Conservation (phyloP, 2,797 vertebrate species). For the Scolopax rusticola region DNA sequence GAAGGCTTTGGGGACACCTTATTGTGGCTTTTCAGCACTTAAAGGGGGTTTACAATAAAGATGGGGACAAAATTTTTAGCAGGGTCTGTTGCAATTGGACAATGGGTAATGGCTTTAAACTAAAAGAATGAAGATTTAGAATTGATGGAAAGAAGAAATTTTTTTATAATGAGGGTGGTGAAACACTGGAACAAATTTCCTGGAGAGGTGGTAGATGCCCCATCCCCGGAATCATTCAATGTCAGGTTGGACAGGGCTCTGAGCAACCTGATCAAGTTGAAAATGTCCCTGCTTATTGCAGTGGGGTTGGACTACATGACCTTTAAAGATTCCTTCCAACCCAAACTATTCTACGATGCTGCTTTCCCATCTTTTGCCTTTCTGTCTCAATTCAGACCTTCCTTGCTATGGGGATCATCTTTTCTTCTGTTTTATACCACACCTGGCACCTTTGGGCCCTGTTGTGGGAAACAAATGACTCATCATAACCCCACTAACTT, state of each 20-base stretch:
- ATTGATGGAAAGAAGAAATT: background rate
- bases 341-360: background rate
- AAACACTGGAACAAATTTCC: background rate
- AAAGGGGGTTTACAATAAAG: background rate
- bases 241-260: background rate
- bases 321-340: background rate
- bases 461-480: background rate
- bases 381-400: background rate
- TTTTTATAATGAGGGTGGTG: background rate
- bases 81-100: background rate
- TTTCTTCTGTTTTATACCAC: background rate
- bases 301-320: background rate
- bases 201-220: background rate
- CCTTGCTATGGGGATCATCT: rapidly evolving
- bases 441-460: background rate
- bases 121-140: background rate
- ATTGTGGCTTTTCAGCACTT: background rate
- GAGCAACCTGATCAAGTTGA: background rate
- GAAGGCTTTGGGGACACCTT: background rate
- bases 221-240: background rate
- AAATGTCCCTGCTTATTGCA: background rate
- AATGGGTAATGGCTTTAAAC: background rate
- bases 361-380: background rate
- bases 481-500: background rate
- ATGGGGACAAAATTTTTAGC: background rate